Evolutionary conservation across 2,797 vertebrate genomes (phyloP).

Genomic region (Spatula versicolor): DNA sequence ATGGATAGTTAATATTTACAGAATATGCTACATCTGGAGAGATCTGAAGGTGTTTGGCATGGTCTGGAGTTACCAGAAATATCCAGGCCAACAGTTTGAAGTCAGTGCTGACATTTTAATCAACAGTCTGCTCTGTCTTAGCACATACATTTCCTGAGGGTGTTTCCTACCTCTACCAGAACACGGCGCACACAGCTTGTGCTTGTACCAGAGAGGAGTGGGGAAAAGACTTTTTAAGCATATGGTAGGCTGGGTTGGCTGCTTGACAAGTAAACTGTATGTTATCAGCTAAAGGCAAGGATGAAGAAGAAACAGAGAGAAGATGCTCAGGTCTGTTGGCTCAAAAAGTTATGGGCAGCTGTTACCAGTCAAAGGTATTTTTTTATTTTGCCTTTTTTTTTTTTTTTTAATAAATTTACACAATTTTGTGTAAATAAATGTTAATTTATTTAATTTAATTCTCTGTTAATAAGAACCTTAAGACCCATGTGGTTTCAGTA

Average conservation of each 20-base stretch:
- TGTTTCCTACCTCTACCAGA: constrained; percentile 12
- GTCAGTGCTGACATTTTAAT: background rate
- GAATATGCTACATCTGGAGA: background rate
- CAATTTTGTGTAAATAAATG: background rate
- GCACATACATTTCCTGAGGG: background rate
- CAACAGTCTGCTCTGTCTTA: background rate
- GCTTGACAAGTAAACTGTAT: background rate
- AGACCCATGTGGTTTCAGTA: background rate
- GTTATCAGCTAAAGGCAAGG: background rate
- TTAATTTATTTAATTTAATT: no score
- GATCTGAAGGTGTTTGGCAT: background rate
- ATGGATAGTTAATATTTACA: background rate
- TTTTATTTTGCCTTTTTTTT: background rate
- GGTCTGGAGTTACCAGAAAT: background rate
- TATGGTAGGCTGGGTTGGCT: background rate
- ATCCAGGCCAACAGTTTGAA: background rate
- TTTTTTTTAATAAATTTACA: background rate
- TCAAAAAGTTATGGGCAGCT: background rate
- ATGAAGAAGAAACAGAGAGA: background rate
- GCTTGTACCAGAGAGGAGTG: background rate
- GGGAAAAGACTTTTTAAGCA: background rate
- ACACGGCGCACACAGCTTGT: background rate
- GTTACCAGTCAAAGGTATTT: background rate
- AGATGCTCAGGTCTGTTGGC: background rate
- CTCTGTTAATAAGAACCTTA: background rate